Conservation (phyloP, 1,140 invertebrate genomes). For the Belonocnema kinseyi region DNA sequence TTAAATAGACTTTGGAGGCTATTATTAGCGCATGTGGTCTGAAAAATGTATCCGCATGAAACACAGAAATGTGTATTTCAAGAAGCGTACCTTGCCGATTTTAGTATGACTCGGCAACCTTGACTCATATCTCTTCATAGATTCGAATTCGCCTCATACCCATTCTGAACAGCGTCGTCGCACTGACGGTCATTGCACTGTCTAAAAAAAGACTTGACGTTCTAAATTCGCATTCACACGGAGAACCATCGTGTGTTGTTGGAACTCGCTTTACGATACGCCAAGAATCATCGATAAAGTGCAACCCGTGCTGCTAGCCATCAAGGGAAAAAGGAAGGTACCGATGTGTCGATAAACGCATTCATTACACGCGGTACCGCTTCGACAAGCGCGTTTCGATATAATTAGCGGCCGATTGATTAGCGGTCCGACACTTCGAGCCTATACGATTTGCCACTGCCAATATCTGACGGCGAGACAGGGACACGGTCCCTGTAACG, state of each 20-base stretch:
- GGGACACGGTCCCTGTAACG: background rate
- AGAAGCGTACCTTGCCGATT: background rate
- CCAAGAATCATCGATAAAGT: slow-evolving; percentile 4
- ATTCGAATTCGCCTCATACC: background rate
- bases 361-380: slow-evolving; percentile 16
- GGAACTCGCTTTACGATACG: background rate
- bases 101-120: background rate
- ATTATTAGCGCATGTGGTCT: background rate
- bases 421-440: slow-evolving; percentile 18
- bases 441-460: background rate
- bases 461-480: background rate
- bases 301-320: background rate
- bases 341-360: slow-evolving; percentile 6
- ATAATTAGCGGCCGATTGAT: slow-evolving; percentile 30
- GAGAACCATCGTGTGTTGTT: background rate
- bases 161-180: background rate
- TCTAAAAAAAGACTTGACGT: slow-evolving; percentile 4
- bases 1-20: background rate
- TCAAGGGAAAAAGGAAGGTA: background rate
- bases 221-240: background rate
- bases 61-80: background rate
- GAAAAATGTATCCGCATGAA: background rate
- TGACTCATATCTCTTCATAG: background rate
- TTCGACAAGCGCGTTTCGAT: slow-evolving; percentile 24
- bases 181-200: slow-evolving; percentile 9